These are phyloP conservation scores for Antedon mediterranea DNA, from an alignment of 53 echinoderm and acorn worm genomes.

Conservation along the genomic window DNA sequence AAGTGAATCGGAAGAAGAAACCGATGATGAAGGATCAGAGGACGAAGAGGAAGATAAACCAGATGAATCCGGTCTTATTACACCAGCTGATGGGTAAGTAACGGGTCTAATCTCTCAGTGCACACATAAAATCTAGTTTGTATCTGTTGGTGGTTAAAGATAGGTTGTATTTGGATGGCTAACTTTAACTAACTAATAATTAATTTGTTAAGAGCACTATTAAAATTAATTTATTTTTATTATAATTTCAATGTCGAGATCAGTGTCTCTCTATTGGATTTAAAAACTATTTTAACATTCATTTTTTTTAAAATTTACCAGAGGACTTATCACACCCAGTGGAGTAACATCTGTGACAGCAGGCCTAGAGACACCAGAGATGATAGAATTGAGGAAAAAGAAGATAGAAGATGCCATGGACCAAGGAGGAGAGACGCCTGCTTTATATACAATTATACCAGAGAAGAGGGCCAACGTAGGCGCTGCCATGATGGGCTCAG, in stretches of 20 bases:
- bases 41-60: slow-evolving; percentile 76
- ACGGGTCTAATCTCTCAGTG: too few species aligned
- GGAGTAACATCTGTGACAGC: slow-evolving; percentile 85
- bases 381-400: slow-evolving; percentile 95
- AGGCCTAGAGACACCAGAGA: slow-evolving; percentile 98
- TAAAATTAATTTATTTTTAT: too few species aligned
- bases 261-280: too few species aligned
- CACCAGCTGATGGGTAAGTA: slow-evolving; percentile 93
- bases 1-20: slow-evolving; percentile 88
- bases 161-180: too few species aligned
- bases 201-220: too few species aligned
- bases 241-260: too few species aligned
- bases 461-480: slow-evolving; percentile 79
- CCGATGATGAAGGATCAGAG: slow-evolving; percentile 91
- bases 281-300: too few species aligned
- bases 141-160: too few species aligned
- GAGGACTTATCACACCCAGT: slow-evolving; percentile 91
- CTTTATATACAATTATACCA: slow-evolving; percentile 76
- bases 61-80: slow-evolving; percentile 92
- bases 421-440: slow-evolving; percentile 85
- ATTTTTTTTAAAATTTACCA: too few species aligned
- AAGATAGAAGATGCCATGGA: slow-evolving; percentile 99
- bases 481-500: slow-evolving; percentile 89
- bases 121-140: neutral
- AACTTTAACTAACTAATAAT: too few species aligned